Base-by-base conservation (phyloP, 2,797 vertebrate species). In the Enteromius afrohamiltoni region DNA sequence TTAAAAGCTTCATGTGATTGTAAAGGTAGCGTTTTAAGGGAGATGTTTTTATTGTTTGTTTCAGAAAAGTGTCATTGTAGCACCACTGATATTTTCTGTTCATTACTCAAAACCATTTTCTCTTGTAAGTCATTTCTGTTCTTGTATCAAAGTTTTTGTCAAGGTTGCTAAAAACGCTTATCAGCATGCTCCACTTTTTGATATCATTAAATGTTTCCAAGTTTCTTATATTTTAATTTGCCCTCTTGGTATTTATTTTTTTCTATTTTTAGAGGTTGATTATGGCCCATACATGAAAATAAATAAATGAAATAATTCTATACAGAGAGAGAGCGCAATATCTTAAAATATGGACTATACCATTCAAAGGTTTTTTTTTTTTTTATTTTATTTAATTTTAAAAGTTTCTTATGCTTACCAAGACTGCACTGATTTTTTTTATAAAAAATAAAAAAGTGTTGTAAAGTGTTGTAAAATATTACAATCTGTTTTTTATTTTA, bases 131-230 rank as follows among this genome's bases (percentile, higher is more conserved):
- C 68, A 42, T 74, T 64, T 31, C n/a, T 77, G 34, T 82, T 42
- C 9, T 45, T 77, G 49, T 62, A 42, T 60, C 5, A 16, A 40
- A 10, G 1, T 40, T 68, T 19, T 68, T 70, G 60, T 69, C 71
- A 77, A 67, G 26, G 26, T 34, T 40, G 26, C 68, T 51, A 23
- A 47, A 69, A 69, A n/a, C n/a, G 80, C 79, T 86, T 79, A 75
- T 75, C 51, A 71, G 77, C 42, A 23, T 8, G 40, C 21, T 79
- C 2, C 7, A 65, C 21, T 79, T 86, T 77, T 86, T 62, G 42
- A 70, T 74, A 80, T 80, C 64, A 86, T 51, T 83, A 80, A 80
- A 83, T 76, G 70, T 80, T 77, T 75, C 37, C 23, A 67, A 29
- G 40, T 86, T 86, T 85, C 37, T 68, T 53, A 82, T 47, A 68